phyloP scores from a whole-genome alignment of 2,113 vertebrate genomes.

The Xiphorhynchus elegans region DNA sequence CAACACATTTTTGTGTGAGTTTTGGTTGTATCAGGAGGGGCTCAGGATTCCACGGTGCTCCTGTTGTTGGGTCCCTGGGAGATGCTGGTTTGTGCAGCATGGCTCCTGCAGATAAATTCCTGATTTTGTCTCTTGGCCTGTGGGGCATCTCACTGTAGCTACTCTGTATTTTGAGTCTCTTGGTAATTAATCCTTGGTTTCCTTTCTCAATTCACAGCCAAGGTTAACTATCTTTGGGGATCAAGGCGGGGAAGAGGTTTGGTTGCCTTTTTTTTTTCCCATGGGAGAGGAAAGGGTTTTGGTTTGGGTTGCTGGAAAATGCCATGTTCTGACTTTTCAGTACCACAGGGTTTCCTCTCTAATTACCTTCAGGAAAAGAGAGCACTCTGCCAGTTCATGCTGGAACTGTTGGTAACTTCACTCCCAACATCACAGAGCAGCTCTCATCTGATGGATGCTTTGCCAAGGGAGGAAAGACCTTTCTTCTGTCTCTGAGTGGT shows the following conservation, averaged over 20 bases:
- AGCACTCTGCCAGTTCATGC: not conserved
- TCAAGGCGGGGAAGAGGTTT: not conserved
- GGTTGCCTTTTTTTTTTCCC: not conserved
- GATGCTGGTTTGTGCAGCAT: not conserved
- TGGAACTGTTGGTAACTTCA: not conserved
- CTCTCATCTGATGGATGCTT: not conserved
- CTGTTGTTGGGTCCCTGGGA: not conserved
- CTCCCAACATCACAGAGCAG: not conserved
- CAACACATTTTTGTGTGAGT: not conserved
- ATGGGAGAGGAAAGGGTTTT: rapidly evolving
- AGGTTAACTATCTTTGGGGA: not conserved
- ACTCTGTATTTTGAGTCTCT: not conserved
- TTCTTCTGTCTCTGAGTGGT: not conserved
- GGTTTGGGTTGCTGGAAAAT: not conserved
- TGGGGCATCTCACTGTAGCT: not conserved
- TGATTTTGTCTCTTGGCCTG: not conserved
- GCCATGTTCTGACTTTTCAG: not conserved
- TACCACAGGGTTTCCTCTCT: not conserved
- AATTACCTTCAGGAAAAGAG: not conserved
- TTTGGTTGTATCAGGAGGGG: not conserved
- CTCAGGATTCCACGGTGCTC: not conserved
- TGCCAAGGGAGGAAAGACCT: not conserved
- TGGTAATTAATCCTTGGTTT: not conserved
- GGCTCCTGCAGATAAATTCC: not conserved
- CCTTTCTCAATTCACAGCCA: not conserved